Conservation (phyloP, 2,888 invertebrate genomes). For the Eretmocerus hayati region DNA sequence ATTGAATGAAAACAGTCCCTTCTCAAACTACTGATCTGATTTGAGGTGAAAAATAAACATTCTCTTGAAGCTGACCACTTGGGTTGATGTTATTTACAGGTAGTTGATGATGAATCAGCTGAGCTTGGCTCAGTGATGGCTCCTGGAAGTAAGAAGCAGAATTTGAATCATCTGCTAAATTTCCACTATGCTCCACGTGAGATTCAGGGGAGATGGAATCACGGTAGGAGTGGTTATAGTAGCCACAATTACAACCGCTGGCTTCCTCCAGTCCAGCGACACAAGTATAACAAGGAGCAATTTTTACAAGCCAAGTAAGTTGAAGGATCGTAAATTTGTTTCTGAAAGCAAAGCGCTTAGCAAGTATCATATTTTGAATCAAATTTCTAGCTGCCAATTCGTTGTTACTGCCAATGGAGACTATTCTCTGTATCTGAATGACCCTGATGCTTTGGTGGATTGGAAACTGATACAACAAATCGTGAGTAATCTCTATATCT, state of each 20-base stretch:
- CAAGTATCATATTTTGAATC: too few relatives aligned
- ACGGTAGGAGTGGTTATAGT: slow-evolving; percentile 34
- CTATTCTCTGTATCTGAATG: slow-evolving; percentile 67
- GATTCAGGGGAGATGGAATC: slow-evolving; percentile 43
- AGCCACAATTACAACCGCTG: slow-evolving; percentile 39
- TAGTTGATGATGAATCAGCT: slow-evolving; percentile 53
- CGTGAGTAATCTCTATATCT: too few relatives aligned
- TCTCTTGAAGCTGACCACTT: too few relatives aligned
- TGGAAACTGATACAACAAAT: slow-evolving; percentile 93
- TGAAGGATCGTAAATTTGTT: slow-evolving; percentile 1
- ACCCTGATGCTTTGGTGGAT: slow-evolving; percentile 84
- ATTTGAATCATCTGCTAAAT: slow-evolving; percentile 88
- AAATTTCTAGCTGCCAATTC: slow-evolving; percentile 83
- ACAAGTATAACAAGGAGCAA: slow-evolving; percentile 86
- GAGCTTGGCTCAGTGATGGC: slow-evolving; percentile 79
- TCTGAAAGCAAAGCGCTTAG: too few relatives aligned
- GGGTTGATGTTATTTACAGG: too few relatives aligned
- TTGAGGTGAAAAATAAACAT: too few relatives aligned
- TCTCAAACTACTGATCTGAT: too few relatives aligned
- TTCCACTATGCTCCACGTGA: slow-evolving; percentile 74
- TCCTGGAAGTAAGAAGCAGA: slow-evolving; percentile 84
- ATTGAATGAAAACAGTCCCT: slow-evolving; percentile 3
- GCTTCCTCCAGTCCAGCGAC: slow-evolving; percentile 50
- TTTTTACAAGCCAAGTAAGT: slow-evolving; percentile 86
- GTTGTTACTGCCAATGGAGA: slow-evolving; percentile 78